Percentiles rank a stretch among this genome's conserved stretches.
Evolutionary conservation across 2,797 vertebrate genomes (phyloP).

Genomic region (Pseudochirops corinnae): DNA sequence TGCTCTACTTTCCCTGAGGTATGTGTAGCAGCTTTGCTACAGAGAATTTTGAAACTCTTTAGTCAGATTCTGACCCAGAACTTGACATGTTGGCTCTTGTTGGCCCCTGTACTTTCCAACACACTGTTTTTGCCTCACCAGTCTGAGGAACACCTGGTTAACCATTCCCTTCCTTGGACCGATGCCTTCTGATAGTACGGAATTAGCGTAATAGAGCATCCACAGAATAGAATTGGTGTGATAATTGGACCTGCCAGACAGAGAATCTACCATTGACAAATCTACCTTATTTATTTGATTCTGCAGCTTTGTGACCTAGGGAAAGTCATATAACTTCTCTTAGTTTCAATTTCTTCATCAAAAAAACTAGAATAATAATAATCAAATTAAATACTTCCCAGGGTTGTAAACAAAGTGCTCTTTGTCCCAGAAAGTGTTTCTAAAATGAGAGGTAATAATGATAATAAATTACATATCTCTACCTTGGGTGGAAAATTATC

Average conservation of each 20-base stretch:
- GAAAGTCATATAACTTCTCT: background rate
- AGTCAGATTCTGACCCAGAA: background rate
- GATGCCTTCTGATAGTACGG: background rate
- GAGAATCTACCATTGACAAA: background rate
- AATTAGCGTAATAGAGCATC: background rate
- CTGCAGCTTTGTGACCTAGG: background rate
- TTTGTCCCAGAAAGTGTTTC: background rate
- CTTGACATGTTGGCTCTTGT: background rate
- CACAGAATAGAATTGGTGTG: background rate
- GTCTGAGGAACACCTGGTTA: background rate
- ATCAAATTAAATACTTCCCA: background rate
- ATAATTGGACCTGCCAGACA: background rate
- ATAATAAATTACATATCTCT: background rate
- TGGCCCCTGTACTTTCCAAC: background rate
- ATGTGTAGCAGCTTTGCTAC: too few species aligned
- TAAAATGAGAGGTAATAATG: background rate
- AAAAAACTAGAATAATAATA: background rate
- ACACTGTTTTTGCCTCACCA: rapidly evolving
- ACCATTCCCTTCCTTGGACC: background rate
- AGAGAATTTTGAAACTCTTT: background rate
- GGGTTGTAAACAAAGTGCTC: background rate
- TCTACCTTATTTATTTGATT: background rate
- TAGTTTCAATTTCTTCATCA: background rate
- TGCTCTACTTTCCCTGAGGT: background rate
- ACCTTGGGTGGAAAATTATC: background rate